Conservation (phyloP, 2,113 vertebrate species). For the Sigmodon hispidus region DNA sequence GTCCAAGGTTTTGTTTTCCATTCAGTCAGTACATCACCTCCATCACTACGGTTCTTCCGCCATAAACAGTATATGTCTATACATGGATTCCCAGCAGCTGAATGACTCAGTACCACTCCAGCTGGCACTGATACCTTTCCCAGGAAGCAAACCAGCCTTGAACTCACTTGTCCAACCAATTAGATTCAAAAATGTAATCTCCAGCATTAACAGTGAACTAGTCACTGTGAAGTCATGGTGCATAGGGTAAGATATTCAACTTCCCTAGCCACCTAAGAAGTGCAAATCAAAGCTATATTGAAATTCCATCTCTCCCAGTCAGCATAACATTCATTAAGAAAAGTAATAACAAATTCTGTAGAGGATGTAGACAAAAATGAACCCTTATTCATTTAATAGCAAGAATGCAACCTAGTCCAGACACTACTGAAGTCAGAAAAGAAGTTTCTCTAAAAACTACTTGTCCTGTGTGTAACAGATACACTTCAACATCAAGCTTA, state of each 20-base stretch:
- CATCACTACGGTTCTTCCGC: constrained; percentile 4
- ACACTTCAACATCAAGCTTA: not conserved
- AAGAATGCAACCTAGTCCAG: not conserved
- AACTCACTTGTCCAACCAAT: not conserved
- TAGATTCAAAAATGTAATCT: not conserved
- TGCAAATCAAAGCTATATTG: not conserved
- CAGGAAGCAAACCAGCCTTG: constrained; percentile 41
- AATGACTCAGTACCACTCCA: constrained; percentile 35
- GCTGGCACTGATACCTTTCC: not conserved
- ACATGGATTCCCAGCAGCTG: constrained; percentile 35
- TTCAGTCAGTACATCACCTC: not conserved
- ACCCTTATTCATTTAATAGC: not conserved
- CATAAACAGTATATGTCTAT: not conserved
- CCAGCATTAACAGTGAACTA: not conserved
- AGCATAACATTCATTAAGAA: not conserved
- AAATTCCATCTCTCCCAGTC: not conserved
- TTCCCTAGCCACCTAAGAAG: not conserved
- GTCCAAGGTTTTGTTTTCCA: constrained; percentile 41
- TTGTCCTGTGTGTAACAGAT: not conserved
- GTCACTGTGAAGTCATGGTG: not conserved
- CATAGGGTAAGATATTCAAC: not conserved
- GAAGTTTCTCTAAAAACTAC: not conserved
- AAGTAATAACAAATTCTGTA: not conserved
- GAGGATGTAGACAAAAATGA: not conserved
- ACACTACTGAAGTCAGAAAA: not conserved